Evolutionary conservation across 1,140 invertebrate genomes (phyloP).

Genomic region (Drosophila tsacasi): DNA sequence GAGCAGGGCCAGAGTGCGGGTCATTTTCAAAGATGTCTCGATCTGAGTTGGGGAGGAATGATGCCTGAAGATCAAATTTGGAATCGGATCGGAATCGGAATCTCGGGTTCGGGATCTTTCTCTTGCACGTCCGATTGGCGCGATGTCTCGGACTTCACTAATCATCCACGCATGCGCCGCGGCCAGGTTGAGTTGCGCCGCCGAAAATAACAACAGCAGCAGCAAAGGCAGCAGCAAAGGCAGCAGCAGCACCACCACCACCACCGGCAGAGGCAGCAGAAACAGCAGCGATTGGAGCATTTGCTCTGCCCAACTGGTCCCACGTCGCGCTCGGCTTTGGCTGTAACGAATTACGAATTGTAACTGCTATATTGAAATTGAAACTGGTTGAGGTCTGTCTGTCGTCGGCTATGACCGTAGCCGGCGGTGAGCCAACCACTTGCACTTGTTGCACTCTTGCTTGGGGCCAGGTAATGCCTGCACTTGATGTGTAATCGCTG

Average conservation of each 20-base stretch:
- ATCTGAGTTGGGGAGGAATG: background rate
- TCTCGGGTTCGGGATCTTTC: constrained; percentile 4
- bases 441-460: constrained; percentile 45
- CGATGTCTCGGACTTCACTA: constrained; percentile 80
- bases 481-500: constrained; percentile 10
- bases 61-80: background rate
- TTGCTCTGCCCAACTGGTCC: constrained; percentile 32
- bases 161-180: constrained; percentile 75
- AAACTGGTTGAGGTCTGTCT: constrained; percentile 75
- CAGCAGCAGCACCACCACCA: constrained; percentile 16
- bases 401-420: constrained; percentile 34
- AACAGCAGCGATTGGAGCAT: constrained; percentile 20
- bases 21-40: background rate
- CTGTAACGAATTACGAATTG: constrained; percentile 78
- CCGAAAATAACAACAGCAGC: constrained; percentile 49
- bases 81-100: background rate
- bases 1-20: constrained; percentile 5
- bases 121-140: constrained; percentile 60
- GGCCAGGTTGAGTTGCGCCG: constrained; percentile 46
- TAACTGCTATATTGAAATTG: constrained; percentile 73
- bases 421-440: constrained; percentile 28
- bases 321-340: constrained; percentile 43
- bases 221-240: constrained; percentile 5
- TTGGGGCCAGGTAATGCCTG: constrained; percentile 8
- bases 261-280: constrained; percentile 29